Base-by-base conservation (phyloP, 2,888 invertebrate species). In the Anticlea derivata region DNA sequence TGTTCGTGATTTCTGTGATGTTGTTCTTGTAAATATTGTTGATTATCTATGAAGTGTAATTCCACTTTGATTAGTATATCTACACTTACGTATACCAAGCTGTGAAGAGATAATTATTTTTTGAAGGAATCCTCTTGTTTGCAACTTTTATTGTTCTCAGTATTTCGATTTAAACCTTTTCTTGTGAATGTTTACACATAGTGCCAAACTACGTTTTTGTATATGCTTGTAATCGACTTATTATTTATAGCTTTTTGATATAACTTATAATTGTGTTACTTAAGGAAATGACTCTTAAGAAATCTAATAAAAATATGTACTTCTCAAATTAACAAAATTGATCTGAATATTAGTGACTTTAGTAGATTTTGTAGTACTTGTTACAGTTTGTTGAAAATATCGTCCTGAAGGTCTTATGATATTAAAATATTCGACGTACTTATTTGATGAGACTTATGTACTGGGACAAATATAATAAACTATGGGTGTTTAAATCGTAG, bases 21-120 rank as follows among this genome's bases (percentile, higher is more conserved):
- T 84, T 83, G 76, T 77, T 73, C 74, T 76, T 86, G 86, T 87
- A 87, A 84, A 86, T 87, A 87, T 84, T 81, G 83, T 85, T 84
- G 80, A 71, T 71, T 70, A 73, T 64, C 70, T 78, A 69, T 79
- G 72, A 80, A 82, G 78, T 80, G 79, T 76, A 84, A 78, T 78
- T 77, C 71, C 74, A 77, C 73, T 68, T 68, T 12, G 27, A 46
- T 30, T 41, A 51, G 31, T 48, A 60, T 57, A 60, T 49, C 57
- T 63, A 65, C 62, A 63, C 60, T 53, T 70, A 73, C 73, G 68
- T 73, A 66, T 76, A 76, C 55, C 68, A 75, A 70, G 69, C 76
- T 80, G 73, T 78, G 68, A 80, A 80, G 70, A 78, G 70, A 79
- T 69, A 63, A 63, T 78, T 81, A 82, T 83, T 83, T 77, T 77